Conservation (phyloP, 2,797 vertebrate species). For the Leucoraja ocellata region DNA sequence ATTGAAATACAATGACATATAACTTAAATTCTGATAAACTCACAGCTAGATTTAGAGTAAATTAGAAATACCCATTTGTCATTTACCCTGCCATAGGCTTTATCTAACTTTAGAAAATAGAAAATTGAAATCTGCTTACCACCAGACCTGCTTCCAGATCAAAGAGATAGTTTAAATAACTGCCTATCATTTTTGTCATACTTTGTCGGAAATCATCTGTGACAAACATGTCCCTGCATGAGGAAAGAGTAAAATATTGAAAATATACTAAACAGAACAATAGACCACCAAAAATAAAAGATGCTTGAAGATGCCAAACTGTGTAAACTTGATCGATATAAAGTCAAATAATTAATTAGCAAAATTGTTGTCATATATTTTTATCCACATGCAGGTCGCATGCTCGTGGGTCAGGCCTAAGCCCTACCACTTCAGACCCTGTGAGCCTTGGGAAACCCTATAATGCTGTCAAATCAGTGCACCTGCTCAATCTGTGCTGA, state of each 20-base stretch:
- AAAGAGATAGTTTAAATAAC: conserved; percentile 50
- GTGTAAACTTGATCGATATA: neutral
- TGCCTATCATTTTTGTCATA: conserved; percentile 51
- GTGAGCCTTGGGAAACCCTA: too few species aligned
- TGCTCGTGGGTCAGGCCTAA: too few species aligned
- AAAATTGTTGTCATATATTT: neutral
- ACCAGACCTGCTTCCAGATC: conserved; percentile 53
- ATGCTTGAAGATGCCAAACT: neutral
- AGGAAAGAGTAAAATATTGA: conserved; percentile 38
- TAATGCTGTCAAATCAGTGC: too few species aligned
- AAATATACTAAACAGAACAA: conserved; percentile 4
- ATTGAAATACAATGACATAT: neutral
- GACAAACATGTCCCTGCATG: conserved; percentile 57
- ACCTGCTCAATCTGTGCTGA: too few species aligned
- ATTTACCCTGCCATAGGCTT: conserved; percentile 2
- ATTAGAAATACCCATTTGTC: neutral
- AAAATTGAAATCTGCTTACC: conserved; percentile 52
- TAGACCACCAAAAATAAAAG: neutral
- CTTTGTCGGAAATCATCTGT: conserved; percentile 50
- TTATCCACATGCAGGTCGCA: neutral
- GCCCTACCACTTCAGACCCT: neutral
- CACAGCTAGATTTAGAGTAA: neutral
- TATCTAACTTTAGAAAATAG: conserved; percentile 35
- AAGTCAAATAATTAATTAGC: neutral
- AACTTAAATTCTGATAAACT: neutral